These are phyloP conservation scores for Macropus fuliginosus DNA, from an alignment of 2,797 vertebrate species.

Conservation along the genomic window DNA sequence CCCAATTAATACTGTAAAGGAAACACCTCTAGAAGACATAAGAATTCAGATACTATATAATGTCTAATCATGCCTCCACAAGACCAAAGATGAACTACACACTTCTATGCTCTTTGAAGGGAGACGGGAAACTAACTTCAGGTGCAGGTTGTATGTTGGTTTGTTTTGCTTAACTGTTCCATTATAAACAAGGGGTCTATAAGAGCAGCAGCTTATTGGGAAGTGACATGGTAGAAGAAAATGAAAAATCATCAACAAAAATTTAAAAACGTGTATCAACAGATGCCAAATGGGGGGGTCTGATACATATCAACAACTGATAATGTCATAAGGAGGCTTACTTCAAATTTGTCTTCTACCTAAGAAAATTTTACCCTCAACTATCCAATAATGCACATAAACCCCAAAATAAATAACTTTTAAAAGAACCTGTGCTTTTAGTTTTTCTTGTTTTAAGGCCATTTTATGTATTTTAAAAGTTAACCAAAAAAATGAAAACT, in stretches of 20 bases:
- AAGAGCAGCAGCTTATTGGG: not conserved
- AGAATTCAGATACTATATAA: not conserved
- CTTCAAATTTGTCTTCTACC: not conserved
- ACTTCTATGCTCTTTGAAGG: not conserved
- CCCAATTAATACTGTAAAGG: not conserved
- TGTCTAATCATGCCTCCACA: not conserved
- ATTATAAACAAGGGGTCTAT: not conserved
- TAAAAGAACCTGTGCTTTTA: slow-evolving; percentile 12
- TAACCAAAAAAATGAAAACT: slow-evolving; percentile 8
- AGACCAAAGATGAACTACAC: not conserved
- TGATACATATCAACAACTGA: not conserved
- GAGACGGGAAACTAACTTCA: not conserved
- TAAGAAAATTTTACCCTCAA: not conserved
- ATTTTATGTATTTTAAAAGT: slow-evolving; percentile 44
- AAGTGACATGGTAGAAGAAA: not conserved
- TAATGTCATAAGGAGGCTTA: not conserved
- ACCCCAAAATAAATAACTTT: not conserved
- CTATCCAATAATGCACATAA: not conserved
- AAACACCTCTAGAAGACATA: not conserved
- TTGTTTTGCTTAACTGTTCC: not conserved
- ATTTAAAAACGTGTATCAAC: not conserved
- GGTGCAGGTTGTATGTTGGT: not conserved
- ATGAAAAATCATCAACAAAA: not conserved
- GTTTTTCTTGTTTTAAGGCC: not conserved
- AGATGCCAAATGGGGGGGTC: not conserved